phyloP scores from a whole-genome alignment of 2,888 invertebrate species.

The Sphaerophoria rueppellii region DNA sequence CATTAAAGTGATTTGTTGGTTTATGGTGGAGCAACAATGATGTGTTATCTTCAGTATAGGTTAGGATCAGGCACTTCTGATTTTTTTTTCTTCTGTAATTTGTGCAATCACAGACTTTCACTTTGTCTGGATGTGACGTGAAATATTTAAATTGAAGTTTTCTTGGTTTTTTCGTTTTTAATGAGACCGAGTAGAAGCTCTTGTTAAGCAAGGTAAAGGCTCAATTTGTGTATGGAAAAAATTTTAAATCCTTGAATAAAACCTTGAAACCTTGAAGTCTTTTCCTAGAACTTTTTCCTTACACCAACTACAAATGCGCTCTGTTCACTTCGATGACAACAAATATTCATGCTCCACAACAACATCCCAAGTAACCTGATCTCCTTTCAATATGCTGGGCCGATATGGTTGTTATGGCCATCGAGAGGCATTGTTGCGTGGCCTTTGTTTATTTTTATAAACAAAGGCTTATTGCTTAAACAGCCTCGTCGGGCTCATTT shows the following conservation, averaged over 20 bases:
- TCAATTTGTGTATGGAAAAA: background rate
- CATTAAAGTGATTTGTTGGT: slow-evolving; percentile 68
- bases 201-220: background rate
- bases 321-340: slow-evolving; percentile 16
- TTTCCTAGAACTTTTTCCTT: slow-evolving; percentile 15
- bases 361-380: slow-evolving; percentile 41
- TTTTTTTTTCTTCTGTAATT: slow-evolving; percentile 12
- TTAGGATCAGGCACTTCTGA: background rate
- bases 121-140: background rate
- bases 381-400: slow-evolving; percentile 28
- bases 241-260: too few species aligned
- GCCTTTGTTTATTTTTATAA: slow-evolving; percentile 32
- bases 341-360: slow-evolving; percentile 14
- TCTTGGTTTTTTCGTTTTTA: background rate
- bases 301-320: background rate
- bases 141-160: background rate
- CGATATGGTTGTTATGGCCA: background rate
- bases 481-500: slow-evolving; percentile 8
- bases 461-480: slow-evolving; percentile 32
- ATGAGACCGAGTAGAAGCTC: background rate
- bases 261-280: too few species aligned
- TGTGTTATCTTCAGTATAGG: background rate
- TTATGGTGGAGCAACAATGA: slow-evolving; percentile 19
- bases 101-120: slow-evolving; percentile 12
- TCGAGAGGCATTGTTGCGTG: slow-evolving; percentile 7